Conservation (phyloP, 2,888 invertebrate species). For the Napeogenes inachia region DNA sequence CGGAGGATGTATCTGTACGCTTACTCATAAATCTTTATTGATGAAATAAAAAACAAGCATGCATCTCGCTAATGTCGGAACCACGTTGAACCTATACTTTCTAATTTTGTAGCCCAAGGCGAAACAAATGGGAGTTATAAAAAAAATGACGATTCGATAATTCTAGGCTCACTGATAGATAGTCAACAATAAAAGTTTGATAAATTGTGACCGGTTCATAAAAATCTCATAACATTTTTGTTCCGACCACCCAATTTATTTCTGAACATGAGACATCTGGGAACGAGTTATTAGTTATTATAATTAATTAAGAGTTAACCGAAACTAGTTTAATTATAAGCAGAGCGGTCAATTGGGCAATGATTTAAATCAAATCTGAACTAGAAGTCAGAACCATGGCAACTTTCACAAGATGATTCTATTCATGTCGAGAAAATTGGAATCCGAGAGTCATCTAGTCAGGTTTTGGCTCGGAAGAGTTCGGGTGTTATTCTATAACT, state of each 20-base stretch:
- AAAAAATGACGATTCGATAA: slow-evolving; percentile 51
- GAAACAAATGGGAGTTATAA: slow-evolving; percentile 62
- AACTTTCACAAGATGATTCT: slow-evolving; percentile 59
- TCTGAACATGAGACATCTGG: slow-evolving; percentile 18
- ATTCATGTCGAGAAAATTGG: slow-evolving; percentile 46
- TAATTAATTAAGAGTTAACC: slow-evolving; percentile 19
- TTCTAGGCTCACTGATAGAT: slow-evolving; percentile 38
- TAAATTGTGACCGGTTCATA: slow-evolving; percentile 21
- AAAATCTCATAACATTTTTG: slow-evolving; percentile 16
- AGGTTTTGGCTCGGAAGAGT: slow-evolving; percentile 35
- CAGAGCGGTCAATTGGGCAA: slow-evolving; percentile 44
- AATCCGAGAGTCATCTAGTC: slow-evolving; percentile 38
- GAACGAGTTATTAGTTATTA: slow-evolving; percentile 29
- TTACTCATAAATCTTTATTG: slow-evolving; percentile 66
- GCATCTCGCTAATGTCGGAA: slow-evolving; percentile 42
- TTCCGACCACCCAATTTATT: slow-evolving; percentile 29
- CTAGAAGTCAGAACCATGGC: slow-evolving; percentile 47
- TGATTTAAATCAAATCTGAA: slow-evolving; percentile 52
- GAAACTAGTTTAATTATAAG: slow-evolving; percentile 48
- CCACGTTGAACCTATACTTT: slow-evolving; percentile 51
- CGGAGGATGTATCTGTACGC: slow-evolving; percentile 42
- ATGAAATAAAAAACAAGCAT: slow-evolving; percentile 46
- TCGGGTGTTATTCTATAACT: slow-evolving; percentile 45
- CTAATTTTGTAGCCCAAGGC: slow-evolving; percentile 70
- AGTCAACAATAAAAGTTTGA: slow-evolving; percentile 34